These are phyloP conservation scores for Ophiothrix spiculata DNA, from an alignment of 35 echinoderm and acorn worm species.

Conservation along the genomic window DNA sequence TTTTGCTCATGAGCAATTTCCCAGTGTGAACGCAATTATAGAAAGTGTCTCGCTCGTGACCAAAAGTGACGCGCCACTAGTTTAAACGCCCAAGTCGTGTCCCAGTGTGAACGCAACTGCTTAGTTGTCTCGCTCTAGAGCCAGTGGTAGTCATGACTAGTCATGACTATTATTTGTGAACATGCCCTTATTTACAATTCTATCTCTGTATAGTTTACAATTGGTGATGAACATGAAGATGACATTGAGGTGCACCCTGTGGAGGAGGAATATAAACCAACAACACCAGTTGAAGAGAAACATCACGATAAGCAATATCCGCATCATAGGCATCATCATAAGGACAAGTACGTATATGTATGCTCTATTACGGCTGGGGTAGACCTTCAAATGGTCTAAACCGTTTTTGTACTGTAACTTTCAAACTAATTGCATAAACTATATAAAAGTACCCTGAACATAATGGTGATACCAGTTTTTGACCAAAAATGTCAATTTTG, in stretches of 20 bases:
- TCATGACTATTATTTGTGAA: too few relatives aligned
- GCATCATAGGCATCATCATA: slow-evolving; percentile 52
- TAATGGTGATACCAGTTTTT: neutral
- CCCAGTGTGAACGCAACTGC: too few relatives aligned
- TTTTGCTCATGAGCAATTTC: too few relatives aligned
- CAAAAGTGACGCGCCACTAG: too few relatives aligned
- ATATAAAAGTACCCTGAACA: neutral
- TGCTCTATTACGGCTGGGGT: neutral
- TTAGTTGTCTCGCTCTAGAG: too few relatives aligned
- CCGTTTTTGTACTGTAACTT: neutral
- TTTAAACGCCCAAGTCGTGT: too few relatives aligned
- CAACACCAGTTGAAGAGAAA: neutral
- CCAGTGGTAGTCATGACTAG: too few relatives aligned
- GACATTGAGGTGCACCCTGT: slow-evolving; percentile 26
- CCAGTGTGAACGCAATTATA: too few relatives aligned
- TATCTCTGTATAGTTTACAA: slow-evolving; percentile 87
- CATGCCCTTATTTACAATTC: too few relatives aligned
- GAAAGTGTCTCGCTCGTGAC: too few relatives aligned
- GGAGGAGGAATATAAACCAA: neutral
- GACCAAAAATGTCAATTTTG: too few relatives aligned
- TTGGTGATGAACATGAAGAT: slow-evolving; percentile 63
- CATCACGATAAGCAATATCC: slow-evolving; percentile 44
- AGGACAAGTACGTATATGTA: slow-evolving; percentile 17
- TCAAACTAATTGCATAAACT: neutral
- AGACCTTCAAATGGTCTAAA: neutral